Conservation (phyloP, 2,113 vertebrate genomes). For the Lamprotornis superbus region DNA sequence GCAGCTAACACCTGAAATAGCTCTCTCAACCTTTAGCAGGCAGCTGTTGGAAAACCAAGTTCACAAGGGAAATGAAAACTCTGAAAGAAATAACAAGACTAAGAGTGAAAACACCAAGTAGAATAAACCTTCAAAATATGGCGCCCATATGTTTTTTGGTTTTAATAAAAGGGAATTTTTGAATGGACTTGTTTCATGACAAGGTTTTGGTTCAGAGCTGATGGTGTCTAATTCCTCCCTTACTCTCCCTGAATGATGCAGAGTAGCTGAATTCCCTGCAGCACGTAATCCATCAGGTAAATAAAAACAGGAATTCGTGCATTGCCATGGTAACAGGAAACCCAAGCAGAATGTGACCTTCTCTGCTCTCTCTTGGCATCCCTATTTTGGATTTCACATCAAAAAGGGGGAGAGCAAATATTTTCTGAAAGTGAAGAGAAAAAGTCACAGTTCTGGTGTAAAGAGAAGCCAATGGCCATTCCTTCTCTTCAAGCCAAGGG, state of each 20-base stretch:
- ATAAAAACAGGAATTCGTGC: slow-evolving; percentile 24
- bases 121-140: background rate
- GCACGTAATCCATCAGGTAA: slow-evolving; percentile 43
- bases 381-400: background rate
- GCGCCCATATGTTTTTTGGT: background rate
- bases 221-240: background rate
- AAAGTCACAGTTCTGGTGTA: background rate
- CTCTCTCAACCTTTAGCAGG: background rate
- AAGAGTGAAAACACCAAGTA: background rate
- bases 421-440: background rate
- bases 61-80: background rate
- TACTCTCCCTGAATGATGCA: background rate
- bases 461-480: background rate
- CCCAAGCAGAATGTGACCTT: background rate
- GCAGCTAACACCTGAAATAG: background rate
- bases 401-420: background rate
- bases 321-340: slow-evolving; percentile 41
- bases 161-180: background rate
- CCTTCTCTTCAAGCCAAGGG: background rate
- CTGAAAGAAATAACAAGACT: background rate
- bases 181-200: background rate
- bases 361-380: background rate
- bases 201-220: background rate
- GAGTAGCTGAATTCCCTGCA: slow-evolving; percentile 1
- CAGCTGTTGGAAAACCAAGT: background rate